Evolutionary conservation across 1,140 invertebrate genomes (phyloP), one percentile per base, ranked within the genome.

Genomic region (Gryon sp.): DNA sequence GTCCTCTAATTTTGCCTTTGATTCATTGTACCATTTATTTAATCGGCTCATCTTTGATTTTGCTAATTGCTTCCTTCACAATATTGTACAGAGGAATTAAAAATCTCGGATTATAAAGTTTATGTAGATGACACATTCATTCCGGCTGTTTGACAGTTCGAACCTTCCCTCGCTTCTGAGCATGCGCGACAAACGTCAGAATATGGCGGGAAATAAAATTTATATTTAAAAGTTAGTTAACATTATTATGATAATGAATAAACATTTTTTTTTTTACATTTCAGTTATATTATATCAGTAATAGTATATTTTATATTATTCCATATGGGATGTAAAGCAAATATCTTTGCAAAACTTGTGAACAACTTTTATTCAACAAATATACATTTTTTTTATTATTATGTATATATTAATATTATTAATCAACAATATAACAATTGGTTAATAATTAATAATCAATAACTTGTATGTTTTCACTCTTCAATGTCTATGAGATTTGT

Each of bases 1-100:
- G 11, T 72, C 24, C 16, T 74, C 52, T 11, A 63, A 45, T 48
- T 50, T 30, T 11, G 7, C 50, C 16, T 59, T 46, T 1, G 69
- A 62, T n/a, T 68, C 43, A 2, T 6, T 22, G 43, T 57, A 48
- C 63, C 63, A 68, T 30, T 68, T 68, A 20, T 57, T 68, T 5
- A 68, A 18, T 16, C 40, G 30, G 14, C 63, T 68, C 63, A 68
- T 68, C 34, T 53, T 32, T 40, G 14, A 14, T 14, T 4, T 3
- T 2, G 5, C 3, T 12, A 28, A 28, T 28, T 28, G 2, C 1
- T 24, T 24, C 8, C 22, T 24, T 36, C 9, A 11, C 32, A 36
- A 36, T 11, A 36, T 9, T 24, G 26, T 28, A 28, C 8, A 28
- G 7, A n/a, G n/a, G n/a, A n/a, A 28, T 28, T 7, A 24, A 4